A percentile compares a stretch with the other conserved stretches of the same genome.
Evolutionary conservation across 2,888 invertebrate species (phyloP).

Genomic region (Synergus umbraculus): DNA sequence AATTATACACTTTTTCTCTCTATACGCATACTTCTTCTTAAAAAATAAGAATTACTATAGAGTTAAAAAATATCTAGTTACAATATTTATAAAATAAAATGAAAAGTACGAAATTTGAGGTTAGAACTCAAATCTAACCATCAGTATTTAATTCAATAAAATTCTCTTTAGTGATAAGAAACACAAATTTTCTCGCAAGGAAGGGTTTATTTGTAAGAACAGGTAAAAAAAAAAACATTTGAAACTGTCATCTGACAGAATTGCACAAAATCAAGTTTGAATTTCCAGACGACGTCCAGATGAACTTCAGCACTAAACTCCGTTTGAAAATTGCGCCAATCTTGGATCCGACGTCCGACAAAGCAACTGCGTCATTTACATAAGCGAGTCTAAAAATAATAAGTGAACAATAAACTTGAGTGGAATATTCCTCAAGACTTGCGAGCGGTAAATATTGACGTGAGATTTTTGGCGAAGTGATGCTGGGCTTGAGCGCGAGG

Average conservation of each 20-base stretch:
- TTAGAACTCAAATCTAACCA: no score
- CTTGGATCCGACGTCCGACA: slow-evolving; percentile 52
- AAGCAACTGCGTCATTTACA: slow-evolving; percentile 73
- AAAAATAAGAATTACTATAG: no score
- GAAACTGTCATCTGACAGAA: not conserved
- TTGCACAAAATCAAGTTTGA: not conserved
- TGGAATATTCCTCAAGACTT: slow-evolving; percentile 40
- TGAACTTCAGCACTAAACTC: not conserved
- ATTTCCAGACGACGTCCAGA: not conserved
- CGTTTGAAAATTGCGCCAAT: slow-evolving; percentile 64
- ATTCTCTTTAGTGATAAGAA: not conserved
- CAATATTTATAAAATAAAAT: no score
- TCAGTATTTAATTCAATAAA: not conserved
- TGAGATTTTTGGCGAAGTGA: slow-evolving; percentile 40
- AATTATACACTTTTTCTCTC: no score
- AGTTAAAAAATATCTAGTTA: no score
- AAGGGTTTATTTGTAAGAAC: not conserved
- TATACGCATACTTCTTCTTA: no score
- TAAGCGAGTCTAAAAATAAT: slow-evolving; percentile 73
- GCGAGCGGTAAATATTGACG: slow-evolving; percentile 47
- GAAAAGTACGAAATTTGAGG: no score
- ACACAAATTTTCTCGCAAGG: no score
- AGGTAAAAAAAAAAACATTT: not conserved
- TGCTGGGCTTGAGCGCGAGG: slow-evolving; percentile 25
- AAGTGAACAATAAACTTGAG: slow-evolving; percentile 64